Evolutionary conservation across 2,888 invertebrate genomes (phyloP), one percentile per base, ranked within the genome.

Genomic region (Mythimna ferrago): DNA sequence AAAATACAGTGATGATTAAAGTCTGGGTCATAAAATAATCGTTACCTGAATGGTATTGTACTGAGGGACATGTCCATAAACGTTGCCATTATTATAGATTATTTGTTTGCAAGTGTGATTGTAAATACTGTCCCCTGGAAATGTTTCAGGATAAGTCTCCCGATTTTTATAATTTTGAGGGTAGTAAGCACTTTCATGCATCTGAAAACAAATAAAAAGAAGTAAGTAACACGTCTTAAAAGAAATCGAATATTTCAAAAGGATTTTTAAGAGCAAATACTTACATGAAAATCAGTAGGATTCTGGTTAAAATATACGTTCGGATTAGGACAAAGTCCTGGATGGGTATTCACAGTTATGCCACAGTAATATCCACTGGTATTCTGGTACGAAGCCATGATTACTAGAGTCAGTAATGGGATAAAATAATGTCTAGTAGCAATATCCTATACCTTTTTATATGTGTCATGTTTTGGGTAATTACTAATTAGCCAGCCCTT

Each of bases 331-430:
- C 58, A 73, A 41, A 70, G 32, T 71, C 81, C 71, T 77, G 73
- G 71, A 66, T 72, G 66, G 5, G 66, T 68, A 48, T 81, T 58
- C 66, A 65, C 71, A 57, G 38, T 19, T 2, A 41, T 61, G 19
- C 54, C 80, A 48, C 61, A 69, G 70, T 75, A 79, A 58, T 66
- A 69, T 61, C 83, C 77, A 78, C 66, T 79, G 62, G 77, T 71
- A 61, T 82, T 78, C 69, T 85, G 82, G 61, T 83, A 82, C 38
- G 88, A 51, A 51, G 51, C 19, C 48, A 48, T 48, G 48, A 48
- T 48, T 14, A 5, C 48, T 19, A 51, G 6, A 51, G 19, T 19
- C 19, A 51, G 19, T 16, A 51, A 19, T 51, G 51, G 51, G 51
- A 51, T 19, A 51, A 19, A 51, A 51, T 51, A 6, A 51, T 51